These are phyloP conservation scores for Dasypogon diadema DNA, from an alignment of 2,888 invertebrate species.

Conservation along the genomic window DNA sequence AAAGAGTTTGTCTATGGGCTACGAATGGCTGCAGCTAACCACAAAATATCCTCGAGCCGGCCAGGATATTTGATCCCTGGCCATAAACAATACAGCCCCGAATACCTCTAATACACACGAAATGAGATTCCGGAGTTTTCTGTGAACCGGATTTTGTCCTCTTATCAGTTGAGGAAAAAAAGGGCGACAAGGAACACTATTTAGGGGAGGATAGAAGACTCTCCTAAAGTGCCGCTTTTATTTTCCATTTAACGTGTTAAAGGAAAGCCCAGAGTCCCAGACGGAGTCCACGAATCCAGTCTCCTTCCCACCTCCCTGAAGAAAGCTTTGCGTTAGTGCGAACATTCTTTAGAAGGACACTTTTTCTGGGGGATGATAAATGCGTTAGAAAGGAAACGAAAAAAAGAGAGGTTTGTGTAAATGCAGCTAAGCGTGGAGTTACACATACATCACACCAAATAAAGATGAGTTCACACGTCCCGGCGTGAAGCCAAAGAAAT, in stretches of 20 bases:
- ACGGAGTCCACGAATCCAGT: slow-evolving; percentile 1
- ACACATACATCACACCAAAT: slow-evolving; percentile 23
- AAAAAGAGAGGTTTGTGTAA: background rate
- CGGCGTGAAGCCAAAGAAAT: background rate
- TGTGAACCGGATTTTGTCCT: slow-evolving; percentile 52
- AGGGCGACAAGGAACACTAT: slow-evolving; percentile 26
- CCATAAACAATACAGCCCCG: slow-evolving; percentile 54
- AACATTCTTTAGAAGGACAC: background rate
- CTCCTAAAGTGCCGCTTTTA: slow-evolving; percentile 44
- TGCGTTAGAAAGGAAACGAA: background rate
- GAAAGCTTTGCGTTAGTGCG: slow-evolving; percentile 19
- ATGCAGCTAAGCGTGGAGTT: slow-evolving; percentile 40
- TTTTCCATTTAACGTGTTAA: slow-evolving; percentile 47
- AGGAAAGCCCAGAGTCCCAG: slow-evolving; percentile 38
- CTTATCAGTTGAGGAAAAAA: slow-evolving; percentile 47
- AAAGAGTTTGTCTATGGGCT: slow-evolving; percentile 31
- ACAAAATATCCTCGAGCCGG: slow-evolving; percentile 37
- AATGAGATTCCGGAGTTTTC: slow-evolving; percentile 52
- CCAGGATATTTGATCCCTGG: slow-evolving; percentile 37
- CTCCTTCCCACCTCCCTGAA: background rate
- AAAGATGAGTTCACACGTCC: slow-evolving; percentile 28
- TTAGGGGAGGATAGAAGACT: slow-evolving; percentile 13
- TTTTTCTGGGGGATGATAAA: slow-evolving; percentile 14
- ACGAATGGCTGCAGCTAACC: slow-evolving; percentile 35
- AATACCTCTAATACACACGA: slow-evolving; percentile 55